Percentiles rank a stretch among this genome's conserved stretches.
These are phyloP conservation scores for Neelides folsomi DNA, from an alignment of 2,888 invertebrate species.

Conservation along the genomic window DNA sequence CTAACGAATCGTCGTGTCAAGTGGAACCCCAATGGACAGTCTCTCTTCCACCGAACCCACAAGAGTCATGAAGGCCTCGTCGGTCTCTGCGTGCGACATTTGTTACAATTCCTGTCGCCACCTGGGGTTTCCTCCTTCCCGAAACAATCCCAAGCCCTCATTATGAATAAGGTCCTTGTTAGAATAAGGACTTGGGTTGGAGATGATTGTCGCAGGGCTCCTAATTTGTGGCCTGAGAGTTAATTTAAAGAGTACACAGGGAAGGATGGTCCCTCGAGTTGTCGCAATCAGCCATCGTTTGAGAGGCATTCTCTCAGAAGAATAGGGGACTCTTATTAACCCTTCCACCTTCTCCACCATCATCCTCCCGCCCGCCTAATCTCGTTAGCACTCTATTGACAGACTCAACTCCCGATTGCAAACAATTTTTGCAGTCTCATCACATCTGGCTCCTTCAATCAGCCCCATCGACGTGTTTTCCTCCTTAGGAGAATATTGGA, in stretches of 20 bases:
- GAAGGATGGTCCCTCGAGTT: conserved; percentile 14
- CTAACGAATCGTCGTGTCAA: conserved; percentile 13
- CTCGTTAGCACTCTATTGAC: conserved; percentile 29
- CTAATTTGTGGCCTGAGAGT: conserved; percentile 7
- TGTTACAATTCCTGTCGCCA: conserved; percentile 27
- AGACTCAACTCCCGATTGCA: conserved; percentile 17
- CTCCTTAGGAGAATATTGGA: no score
- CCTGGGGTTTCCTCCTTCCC: conserved; percentile 20
- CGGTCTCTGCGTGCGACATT: conserved; percentile 27
- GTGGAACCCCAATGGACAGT: conserved; percentile 3
- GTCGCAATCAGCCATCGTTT: conserved; percentile 10
- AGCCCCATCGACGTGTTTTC: neutral
- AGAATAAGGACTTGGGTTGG: no score
- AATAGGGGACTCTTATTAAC: neutral
- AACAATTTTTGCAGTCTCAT: conserved; percentile 21
- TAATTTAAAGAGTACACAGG: conserved; percentile 26
- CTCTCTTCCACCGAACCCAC: neutral
- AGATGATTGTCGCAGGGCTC: no score
- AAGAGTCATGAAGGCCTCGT: conserved; percentile 15
- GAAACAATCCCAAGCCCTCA: neutral
- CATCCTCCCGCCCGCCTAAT: conserved; percentile 9
- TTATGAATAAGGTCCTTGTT: neutral
- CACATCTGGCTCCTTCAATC: conserved; percentile 12
- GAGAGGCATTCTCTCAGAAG: neutral
- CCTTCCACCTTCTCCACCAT: neutral